Conservation (phyloP, 2,888 invertebrate species). For the Sisyra terminalis region DNA sequence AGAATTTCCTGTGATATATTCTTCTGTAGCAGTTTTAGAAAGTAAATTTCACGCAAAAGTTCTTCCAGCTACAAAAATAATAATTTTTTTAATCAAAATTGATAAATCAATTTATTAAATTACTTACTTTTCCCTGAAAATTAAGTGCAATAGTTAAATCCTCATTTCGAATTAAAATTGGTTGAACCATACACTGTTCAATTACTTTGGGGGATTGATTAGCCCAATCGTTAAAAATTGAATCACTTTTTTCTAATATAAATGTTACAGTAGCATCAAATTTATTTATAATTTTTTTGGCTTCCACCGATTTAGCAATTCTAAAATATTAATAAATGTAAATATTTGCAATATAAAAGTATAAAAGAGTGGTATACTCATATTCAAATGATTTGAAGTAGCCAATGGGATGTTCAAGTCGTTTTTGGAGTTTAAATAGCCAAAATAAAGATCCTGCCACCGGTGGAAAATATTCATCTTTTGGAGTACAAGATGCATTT, state of each 20-base stretch:
- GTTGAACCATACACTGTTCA: constrained; percentile 39
- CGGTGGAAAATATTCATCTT: constrained; percentile 55
- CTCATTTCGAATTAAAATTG: constrained; percentile 34
- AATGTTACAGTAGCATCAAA: constrained; percentile 48
- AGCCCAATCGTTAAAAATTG: constrained; percentile 54
- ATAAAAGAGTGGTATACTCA: constrained; percentile 27
- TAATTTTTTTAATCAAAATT: no score
- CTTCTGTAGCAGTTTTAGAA: constrained; percentile 49
- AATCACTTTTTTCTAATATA: constrained; percentile 41
- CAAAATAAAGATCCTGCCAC: constrained; percentile 59
- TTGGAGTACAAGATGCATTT: constrained; percentile 28
- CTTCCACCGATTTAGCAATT: constrained; percentile 40
- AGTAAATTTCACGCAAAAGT: constrained; percentile 64
- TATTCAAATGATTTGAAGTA: constrained; percentile 47
- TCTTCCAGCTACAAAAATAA: constrained; percentile 19
- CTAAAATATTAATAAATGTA: no score
- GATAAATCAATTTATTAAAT: no score
- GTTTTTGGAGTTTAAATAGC: constrained; percentile 44
- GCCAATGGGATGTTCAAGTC: constrained; percentile 40
- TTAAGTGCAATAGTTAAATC: constrained; percentile 38
- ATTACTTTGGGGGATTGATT: constrained; percentile 46
- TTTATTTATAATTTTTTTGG: constrained; percentile 35
- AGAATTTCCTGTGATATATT: constrained; percentile 43
- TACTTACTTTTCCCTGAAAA: constrained; percentile 41
- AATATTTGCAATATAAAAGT: no score